phyloP scores from a whole-genome alignment of 1,140 invertebrate species.

The Paraescarpia echinospica region DNA sequence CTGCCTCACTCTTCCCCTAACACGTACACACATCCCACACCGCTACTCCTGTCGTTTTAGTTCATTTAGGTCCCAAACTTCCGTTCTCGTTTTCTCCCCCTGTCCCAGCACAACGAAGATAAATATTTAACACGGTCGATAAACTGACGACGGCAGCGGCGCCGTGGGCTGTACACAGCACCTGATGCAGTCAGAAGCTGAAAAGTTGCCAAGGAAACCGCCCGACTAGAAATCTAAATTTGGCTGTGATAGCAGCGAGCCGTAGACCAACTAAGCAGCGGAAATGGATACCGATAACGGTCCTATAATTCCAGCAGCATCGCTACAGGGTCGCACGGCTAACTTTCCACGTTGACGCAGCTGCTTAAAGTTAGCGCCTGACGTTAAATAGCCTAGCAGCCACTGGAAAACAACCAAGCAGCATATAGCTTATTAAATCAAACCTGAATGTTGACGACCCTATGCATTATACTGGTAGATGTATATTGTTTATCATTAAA shows the following conservation, averaged over 20 bases:
- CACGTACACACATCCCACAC: background rate
- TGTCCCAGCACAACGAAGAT: background rate
- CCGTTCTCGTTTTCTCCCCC: background rate
- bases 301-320: background rate
- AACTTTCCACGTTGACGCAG: background rate
- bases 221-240: background rate
- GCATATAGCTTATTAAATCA: too few relatives aligned
- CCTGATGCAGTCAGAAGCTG: background rate
- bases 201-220: background rate
- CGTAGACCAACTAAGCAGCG: background rate
- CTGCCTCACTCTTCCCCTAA: background rate
- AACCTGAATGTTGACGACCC: too few relatives aligned
- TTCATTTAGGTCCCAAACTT: background rate
- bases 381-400: background rate
- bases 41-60: background rate
- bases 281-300: background rate
- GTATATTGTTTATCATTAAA: too few relatives aligned
- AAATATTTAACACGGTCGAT: background rate
- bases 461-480: too few relatives aligned
- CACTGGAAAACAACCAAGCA: background rate
- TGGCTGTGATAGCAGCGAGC: background rate
- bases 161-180: background rate
- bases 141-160: background rate
- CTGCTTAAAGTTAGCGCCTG: background rate
- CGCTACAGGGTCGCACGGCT: background rate